These are phyloP conservation scores for Lymantria monacha DNA, from an alignment of 2,888 invertebrate species.

Conservation along the genomic window DNA sequence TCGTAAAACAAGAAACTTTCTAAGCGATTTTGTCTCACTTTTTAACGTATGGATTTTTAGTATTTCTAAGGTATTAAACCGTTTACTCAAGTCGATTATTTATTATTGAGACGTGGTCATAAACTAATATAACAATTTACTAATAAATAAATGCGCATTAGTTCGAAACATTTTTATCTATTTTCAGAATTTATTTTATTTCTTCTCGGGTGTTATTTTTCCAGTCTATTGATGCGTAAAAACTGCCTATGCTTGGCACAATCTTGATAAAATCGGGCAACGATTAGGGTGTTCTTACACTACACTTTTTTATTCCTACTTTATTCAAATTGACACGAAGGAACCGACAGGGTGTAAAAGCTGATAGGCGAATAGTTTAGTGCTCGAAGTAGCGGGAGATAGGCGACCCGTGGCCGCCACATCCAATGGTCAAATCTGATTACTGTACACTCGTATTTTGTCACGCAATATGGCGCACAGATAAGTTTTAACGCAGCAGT, in stretches of 20 bases:
- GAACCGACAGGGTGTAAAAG: conserved; percentile 59
- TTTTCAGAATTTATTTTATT: conserved; percentile 28
- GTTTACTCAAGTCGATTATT: not conserved
- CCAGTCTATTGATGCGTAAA: conserved; percentile 48
- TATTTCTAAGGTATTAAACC: not conserved
- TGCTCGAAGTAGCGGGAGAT: conserved; percentile 46
- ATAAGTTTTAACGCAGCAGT: conserved; percentile 44
- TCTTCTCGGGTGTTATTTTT: conserved; percentile 37
- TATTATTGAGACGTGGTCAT: not conserved
- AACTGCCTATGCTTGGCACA: conserved; percentile 50
- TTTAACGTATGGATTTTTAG: not conserved
- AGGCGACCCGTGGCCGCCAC: conserved; percentile 36
- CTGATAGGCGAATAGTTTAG: conserved; percentile 64
- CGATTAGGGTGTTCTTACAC: conserved; percentile 58
- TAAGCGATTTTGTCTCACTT: not conserved
- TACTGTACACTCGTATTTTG: conserved; percentile 58
- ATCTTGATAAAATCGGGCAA: conserved; percentile 58
- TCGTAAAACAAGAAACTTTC: conserved; percentile 1
- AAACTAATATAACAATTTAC: not conserved
- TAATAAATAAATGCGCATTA: not conserved
- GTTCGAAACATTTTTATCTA: conserved; percentile 4
- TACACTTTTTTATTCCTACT: conserved; percentile 62
- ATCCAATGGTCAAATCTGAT: conserved; percentile 58
- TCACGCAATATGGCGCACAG: conserved; percentile 62
- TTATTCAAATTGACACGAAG: conserved; percentile 66